Percentiles rank a stretch among this genome's conserved stretches.
These are phyloP conservation scores for Xestobium rufovillosum DNA, from an alignment of 2,888 invertebrate genomes.

Conservation along the genomic window DNA sequence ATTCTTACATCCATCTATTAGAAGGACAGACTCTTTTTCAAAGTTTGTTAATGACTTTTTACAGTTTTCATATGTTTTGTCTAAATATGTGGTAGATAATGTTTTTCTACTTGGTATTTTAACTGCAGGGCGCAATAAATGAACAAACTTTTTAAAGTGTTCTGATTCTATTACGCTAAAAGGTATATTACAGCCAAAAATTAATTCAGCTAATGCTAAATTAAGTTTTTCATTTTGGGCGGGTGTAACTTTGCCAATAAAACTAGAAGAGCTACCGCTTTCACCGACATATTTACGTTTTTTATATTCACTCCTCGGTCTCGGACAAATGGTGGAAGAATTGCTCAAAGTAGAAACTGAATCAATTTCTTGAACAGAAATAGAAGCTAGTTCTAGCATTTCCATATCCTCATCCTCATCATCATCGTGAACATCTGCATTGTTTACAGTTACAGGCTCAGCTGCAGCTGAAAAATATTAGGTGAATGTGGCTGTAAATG, in stretches of 20 bases:
- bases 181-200: slow-evolving; percentile 1
- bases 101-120: background rate
- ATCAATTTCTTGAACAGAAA: too few relatives aligned
- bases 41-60: background rate
- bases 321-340: too few relatives aligned
- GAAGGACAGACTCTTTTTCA: background rate
- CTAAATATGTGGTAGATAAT: background rate
- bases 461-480: too few relatives aligned
- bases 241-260: background rate
- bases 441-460: too few relatives aligned
- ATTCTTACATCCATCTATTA: background rate
- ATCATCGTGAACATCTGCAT: too few relatives aligned
- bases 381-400: too few relatives aligned
- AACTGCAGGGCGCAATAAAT: background rate
- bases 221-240: background rate
- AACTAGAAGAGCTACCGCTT: too few relatives aligned
- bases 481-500: too few relatives aligned
- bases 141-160: background rate
- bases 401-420: too few relatives aligned
- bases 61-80: background rate
- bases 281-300: too few relatives aligned
- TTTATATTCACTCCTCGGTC: too few relatives aligned
- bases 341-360: too few relatives aligned
- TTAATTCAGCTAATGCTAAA: background rate
- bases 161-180: background rate